Evolutionary conservation across 2,113 vertebrate species (phyloP), one percentile per base, ranked within the genome.

Genomic region (Saguinus imperator): DNA sequence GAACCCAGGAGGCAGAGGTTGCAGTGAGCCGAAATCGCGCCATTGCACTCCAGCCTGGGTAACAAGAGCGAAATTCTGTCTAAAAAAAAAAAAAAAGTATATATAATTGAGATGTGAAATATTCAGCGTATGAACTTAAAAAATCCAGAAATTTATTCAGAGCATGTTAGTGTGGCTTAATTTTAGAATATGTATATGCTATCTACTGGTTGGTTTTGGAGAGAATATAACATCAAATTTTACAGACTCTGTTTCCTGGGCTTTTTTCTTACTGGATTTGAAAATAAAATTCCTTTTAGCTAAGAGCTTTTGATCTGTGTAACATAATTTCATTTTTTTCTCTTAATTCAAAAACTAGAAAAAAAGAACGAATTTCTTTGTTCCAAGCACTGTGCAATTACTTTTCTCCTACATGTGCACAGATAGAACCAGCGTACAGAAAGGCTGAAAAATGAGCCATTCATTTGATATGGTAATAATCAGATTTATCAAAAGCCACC

Each of bases 401-500:
- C 98, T 94, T 96, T 98, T 84, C n/a, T 64, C 3, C 43, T n/a
- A 32, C 96, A 98, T 50, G 75, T 8, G 1, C 79, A 77, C 73
- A 93, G 97, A 96, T 70, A 94, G 18, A 97, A 73, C 35, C 87
- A 95, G 89, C 17, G 32, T 92, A 84, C 75, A 93, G 50, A 97
- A 97, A 92, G 14, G n/a, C 73, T 98, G 98, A 98, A 92, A 98
- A 98, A 98, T 94, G 96, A 98, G 77, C 35, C 84, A 97, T 91
- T 98, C 98, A 97, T 98, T 98, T 97, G 95, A 98, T 98, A 97
- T 35, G 18, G 45, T 92, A 98, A 97, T 97, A 98, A 98, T 98
- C 96, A 97, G 94, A 98, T 98, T 97, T 98, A 97, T 98, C 96
- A 97, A 95, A 98, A 58, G 73, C 23, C 52, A 43, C 76, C 43